Evolutionary conservation across 2,888 invertebrate species (phyloP).

Genomic region (Schizaphis graminum): DNA sequence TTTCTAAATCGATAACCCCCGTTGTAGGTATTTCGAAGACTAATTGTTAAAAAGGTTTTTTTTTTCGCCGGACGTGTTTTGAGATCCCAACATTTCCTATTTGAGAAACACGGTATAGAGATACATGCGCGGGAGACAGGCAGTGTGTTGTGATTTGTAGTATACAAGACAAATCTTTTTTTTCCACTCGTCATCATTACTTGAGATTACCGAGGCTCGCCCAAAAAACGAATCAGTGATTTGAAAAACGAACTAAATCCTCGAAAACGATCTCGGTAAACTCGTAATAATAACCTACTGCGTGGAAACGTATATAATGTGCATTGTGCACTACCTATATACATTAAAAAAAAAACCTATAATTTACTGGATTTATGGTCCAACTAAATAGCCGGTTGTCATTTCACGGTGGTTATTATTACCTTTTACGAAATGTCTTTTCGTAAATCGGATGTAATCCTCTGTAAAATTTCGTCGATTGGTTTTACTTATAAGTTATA

Average conservation of each 20-base stretch:
- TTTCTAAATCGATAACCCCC: conserved; percentile 6
- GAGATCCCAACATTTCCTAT: not conserved
- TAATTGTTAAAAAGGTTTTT: conserved; percentile 3
- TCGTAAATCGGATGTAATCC: not conserved
- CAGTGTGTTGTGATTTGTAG: not conserved
- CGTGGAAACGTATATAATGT: not conserved
- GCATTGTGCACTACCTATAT: not conserved
- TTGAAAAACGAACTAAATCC: not conserved
- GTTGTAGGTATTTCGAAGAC: not conserved
- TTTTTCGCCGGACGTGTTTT: not conserved
- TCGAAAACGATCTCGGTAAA: not conserved
- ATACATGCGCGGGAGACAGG: not conserved
- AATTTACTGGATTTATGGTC: conserved; percentile 1
- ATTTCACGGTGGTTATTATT: not conserved
- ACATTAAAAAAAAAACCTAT: not conserved
- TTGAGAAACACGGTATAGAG: not conserved
- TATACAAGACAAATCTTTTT: not conserved
- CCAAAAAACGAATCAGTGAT: not conserved
- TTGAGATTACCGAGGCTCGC: not conserved
- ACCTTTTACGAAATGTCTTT: not conserved
- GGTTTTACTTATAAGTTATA: not conserved
- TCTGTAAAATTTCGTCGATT: conserved; percentile 19
- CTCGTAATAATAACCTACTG: not conserved
- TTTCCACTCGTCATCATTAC: conserved; percentile 9
- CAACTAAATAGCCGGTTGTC: not conserved